These are phyloP conservation scores for Tauraco hartlaubi DNA, from an alignment of 2,797 vertebrate species.

Conservation along the genomic window DNA sequence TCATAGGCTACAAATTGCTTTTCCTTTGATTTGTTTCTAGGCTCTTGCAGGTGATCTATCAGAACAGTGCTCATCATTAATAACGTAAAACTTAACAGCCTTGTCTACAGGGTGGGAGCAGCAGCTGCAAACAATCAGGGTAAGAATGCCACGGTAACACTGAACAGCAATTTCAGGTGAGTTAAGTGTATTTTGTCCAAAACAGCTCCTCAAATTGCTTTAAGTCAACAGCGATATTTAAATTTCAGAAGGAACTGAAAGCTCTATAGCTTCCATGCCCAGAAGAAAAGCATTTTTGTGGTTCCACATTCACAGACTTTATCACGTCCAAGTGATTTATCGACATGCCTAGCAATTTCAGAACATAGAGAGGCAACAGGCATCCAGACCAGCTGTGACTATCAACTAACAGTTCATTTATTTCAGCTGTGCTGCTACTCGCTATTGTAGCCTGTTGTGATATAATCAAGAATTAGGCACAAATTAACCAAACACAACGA, in stretches of 20 bases:
- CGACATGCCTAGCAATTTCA: not conserved
- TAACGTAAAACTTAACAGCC: not conserved
- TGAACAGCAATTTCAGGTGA: not conserved
- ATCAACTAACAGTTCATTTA: not conserved
- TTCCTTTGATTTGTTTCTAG: not conserved
- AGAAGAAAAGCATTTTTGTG: accelerated
- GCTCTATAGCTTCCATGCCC: not conserved
- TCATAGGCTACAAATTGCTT: not conserved
- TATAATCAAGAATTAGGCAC: not conserved
- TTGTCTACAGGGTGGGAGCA: not conserved
- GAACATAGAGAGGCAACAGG: not conserved
- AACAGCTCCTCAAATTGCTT: not conserved
- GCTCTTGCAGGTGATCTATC: not conserved
- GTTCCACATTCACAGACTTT: not conserved
- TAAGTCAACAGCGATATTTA: not conserved
- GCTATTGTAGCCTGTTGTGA: not conserved
- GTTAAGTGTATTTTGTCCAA: not conserved
- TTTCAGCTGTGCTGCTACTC: not conserved
- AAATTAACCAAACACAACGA: not conserved
- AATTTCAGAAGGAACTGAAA: not conserved
- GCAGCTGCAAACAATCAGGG: not conserved
- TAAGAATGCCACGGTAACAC: not conserved
- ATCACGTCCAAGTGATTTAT: not conserved
- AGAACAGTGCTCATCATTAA: not conserved
- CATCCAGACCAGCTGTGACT: not conserved